Percentiles rank a stretch among this genome's conserved stretches.
These are phyloP conservation scores for Periophthalmodon schlosseri DNA, from an alignment of 2,113 vertebrate species.

Conservation along the genomic window DNA sequence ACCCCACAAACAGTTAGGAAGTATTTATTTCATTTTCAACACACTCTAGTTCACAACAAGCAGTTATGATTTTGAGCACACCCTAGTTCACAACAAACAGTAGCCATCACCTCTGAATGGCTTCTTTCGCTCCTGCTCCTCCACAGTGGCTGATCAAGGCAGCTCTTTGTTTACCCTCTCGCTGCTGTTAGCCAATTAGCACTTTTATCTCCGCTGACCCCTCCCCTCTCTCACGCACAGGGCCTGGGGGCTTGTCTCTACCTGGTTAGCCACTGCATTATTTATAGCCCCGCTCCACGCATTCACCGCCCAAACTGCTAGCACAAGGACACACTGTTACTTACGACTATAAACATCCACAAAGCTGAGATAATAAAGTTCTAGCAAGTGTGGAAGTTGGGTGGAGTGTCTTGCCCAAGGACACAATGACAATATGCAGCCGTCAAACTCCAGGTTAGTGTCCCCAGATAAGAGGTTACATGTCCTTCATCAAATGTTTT, in stretches of 20 bases:
- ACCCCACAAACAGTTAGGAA: too few relatives aligned
- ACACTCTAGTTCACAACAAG: too few relatives aligned
- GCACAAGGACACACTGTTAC: slow-evolving; percentile 7
- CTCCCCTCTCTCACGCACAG: slow-evolving; percentile 20
- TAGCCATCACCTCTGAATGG: slow-evolving; percentile 27
- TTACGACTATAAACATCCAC: slow-evolving; percentile 18
- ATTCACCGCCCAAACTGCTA: slow-evolving; percentile 18
- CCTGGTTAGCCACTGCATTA: slow-evolving; percentile 48
- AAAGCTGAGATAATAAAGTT: too few relatives aligned
- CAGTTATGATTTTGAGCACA: too few relatives aligned
- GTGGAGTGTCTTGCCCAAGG: too few relatives aligned
- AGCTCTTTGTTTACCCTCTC: slow-evolving; percentile 57
- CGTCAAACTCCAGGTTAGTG: too few relatives aligned
- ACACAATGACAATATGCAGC: too few relatives aligned
- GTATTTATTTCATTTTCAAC: too few relatives aligned
- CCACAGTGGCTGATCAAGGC: slow-evolving; percentile 57
- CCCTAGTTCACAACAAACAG: not conserved
- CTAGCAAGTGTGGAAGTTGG: too few relatives aligned
- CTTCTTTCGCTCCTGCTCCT: slow-evolving; percentile 28
- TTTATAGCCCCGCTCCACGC: slow-evolving; percentile 25
- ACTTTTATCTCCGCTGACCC: slow-evolving; percentile 51
- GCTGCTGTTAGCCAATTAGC: slow-evolving; percentile 66
- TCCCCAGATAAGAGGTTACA: too few relatives aligned
- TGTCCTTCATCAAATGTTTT: too few relatives aligned
- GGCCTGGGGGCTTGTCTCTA: slow-evolving; percentile 47